Base-by-base conservation (phyloP, 1,140 invertebrate species). In the Dysdera silvatica region DNA sequence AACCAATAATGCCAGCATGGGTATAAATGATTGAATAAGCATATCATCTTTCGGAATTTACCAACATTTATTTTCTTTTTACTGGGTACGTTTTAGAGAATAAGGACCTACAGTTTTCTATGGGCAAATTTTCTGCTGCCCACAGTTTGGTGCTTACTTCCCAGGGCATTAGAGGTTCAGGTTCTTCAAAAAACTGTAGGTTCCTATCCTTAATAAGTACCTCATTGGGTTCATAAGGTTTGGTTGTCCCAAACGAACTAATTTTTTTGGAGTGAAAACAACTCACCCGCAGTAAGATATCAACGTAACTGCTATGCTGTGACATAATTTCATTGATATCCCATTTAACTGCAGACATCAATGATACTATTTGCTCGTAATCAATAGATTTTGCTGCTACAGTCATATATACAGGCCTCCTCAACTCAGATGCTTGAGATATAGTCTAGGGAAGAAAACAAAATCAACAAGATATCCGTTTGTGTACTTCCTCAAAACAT, bases 281-380 rank as follows among this genome's bases (percentile, higher is more conserved):
- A 59, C 68, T 65, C 58, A 81, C 81, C 70, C 76, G 70, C 2
- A 83, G 68, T 24, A 84, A 68, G 35, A 74, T 69, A 68, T 85
- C 82, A 12, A 85, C 80, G 75, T 99, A 99, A 12, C 79, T 76
- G 72, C 89, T 96, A 73, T 99, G 95, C 70, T 97, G 89, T 24
- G 90, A 93, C 79, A 91, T 93, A 0, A 99, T 90, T 72, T 95
- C 91, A 62, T 75, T 76, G 0, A 98, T 84, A 74, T 98, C 93
- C 95, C 95, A 99, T 74, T 91, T 88, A 2, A 96, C 92, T 4
- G 82, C 83, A 3, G 61, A 61, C 86, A 99, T 96, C n/a, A 84
- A 80, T 48, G 82, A 79, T 8, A 96, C 76, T 52, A 93, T 83
- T 35, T 84, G 80, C 43, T 86, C 82, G 31, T 87, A 83, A 74